phyloP scores from a whole-genome alignment of 1,140 invertebrate species.

The Dufourea novaeangliae region DNA sequence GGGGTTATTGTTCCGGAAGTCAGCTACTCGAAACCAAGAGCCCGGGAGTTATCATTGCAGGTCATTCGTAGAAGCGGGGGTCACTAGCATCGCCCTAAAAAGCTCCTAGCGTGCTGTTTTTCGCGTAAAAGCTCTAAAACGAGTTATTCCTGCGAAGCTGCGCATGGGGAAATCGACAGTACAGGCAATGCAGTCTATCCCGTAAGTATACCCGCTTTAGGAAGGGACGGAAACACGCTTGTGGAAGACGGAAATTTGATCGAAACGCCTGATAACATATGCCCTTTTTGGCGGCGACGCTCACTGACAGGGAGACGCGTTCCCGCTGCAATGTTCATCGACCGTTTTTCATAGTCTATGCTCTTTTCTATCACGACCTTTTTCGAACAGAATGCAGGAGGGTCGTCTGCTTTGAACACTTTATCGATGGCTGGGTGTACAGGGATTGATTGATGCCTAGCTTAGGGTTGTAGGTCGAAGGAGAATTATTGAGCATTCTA shows the following conservation, averaged over 20 bases:
- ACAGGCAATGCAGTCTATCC: neutral
- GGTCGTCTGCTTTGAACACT: slow-evolving; percentile 20
- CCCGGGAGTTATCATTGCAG: neutral
- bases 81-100: neutral
- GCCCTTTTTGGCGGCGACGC: slow-evolving; percentile 59
- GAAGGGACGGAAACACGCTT: slow-evolving; percentile 27
- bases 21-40: neutral
- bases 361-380: slow-evolving; percentile 49
- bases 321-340: slow-evolving; percentile 43
- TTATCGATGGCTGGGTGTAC: slow-evolving; percentile 19
- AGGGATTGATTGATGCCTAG: slow-evolving; percentile 8
- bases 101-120: neutral
- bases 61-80: neutral
- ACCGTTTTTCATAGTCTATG: slow-evolving; percentile 57
- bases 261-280: slow-evolving; percentile 66
- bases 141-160: neutral
- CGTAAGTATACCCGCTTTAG: neutral
- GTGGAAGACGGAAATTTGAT: slow-evolving; percentile 60
- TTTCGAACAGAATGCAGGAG: neutral
- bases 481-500: slow-evolving; percentile 20
- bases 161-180: neutral
- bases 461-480: neutral
- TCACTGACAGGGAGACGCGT: slow-evolving; percentile 48
- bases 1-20: neutral
- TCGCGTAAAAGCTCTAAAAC: neutral